phyloP scores from a whole-genome alignment of 1,140 invertebrate species.

The Calycopis cecrops region DNA sequence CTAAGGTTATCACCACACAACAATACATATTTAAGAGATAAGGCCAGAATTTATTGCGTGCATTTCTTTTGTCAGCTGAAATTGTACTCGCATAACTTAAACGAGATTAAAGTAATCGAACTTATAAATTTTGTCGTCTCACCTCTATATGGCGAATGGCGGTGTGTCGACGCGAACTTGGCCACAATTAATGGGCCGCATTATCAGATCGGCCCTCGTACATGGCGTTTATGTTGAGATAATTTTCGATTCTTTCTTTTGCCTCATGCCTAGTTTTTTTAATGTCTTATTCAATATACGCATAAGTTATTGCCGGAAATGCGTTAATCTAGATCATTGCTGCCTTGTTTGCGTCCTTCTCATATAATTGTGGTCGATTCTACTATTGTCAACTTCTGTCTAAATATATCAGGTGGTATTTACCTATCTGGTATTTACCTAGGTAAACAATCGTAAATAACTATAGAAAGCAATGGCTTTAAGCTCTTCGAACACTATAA shows the following conservation, averaged over 20 bases:
- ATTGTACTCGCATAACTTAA: slow-evolving; percentile 74
- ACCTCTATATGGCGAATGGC: slow-evolving; percentile 68
- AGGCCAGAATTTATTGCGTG: slow-evolving; percentile 66
- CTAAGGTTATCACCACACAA: slow-evolving; percentile 59
- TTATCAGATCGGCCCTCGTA: slow-evolving; percentile 70
- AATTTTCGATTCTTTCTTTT: slow-evolving; percentile 69
- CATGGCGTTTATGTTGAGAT: slow-evolving; percentile 72
- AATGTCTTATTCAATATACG: not conserved
- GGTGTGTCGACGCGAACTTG: slow-evolving; percentile 71
- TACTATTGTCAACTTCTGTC: not conserved
- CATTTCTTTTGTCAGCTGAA: slow-evolving; percentile 75
- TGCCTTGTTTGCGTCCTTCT: too few relatives aligned
- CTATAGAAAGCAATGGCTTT: too few relatives aligned
- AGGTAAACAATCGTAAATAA: too few relatives aligned
- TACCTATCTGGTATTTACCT: too few relatives aligned
- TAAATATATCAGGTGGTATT: too few relatives aligned
- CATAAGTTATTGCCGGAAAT: too few relatives aligned
- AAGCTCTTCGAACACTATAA: too few relatives aligned
- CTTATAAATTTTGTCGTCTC: slow-evolving; percentile 75
- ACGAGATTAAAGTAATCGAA: slow-evolving; percentile 75
- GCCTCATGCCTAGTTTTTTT: not conserved
- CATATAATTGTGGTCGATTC: not conserved
- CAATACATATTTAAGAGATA: slow-evolving; percentile 72
- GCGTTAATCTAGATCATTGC: too few relatives aligned
- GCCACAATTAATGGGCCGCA: slow-evolving; percentile 71